Percentiles rank a stretch among this genome's conserved stretches.
Conservation (phyloP, 30 jellyfish, hydroid and myxozoan genomes). For the Aurelia aurita complex sp. Pacific region DNA sequence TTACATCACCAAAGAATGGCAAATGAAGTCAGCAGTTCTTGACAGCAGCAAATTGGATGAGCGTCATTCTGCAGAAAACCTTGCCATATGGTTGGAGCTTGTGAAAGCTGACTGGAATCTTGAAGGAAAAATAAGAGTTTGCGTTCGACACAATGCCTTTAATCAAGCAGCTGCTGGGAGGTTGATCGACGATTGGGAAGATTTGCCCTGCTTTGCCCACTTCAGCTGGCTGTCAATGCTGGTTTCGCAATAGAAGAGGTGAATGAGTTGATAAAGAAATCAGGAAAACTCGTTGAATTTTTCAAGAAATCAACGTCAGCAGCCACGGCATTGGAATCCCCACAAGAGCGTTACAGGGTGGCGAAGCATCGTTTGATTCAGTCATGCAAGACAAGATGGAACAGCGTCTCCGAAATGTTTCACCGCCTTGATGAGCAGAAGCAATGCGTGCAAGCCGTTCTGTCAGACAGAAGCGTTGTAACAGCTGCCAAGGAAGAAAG, state of each 20-base stretch:
- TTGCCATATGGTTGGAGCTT: slow-evolving; percentile 26
- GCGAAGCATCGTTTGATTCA: slow-evolving; percentile 47
- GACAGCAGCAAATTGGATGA: slow-evolving; percentile 53
- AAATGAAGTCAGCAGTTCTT: slow-evolving; percentile 35
- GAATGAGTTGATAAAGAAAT: neutral
- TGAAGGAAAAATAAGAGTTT: slow-evolving; percentile 42
- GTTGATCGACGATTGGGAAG: slow-evolving; percentile 37
- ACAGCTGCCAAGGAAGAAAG: slow-evolving; percentile 18
- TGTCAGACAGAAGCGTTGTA: slow-evolving; percentile 23
- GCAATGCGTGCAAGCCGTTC: slow-evolving; percentile 39
- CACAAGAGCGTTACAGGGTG: slow-evolving; percentile 14
- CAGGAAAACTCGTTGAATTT: slow-evolving; percentile 26
- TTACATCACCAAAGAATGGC: slow-evolving; percentile 47
- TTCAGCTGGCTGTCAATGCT: slow-evolving; percentile 61
- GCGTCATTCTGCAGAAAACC: slow-evolving; percentile 47
- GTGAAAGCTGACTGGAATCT: slow-evolving; percentile 41
- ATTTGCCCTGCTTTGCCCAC: slow-evolving; percentile 55
- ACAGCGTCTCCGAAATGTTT: slow-evolving; percentile 58
- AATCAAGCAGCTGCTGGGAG: slow-evolving; percentile 62
- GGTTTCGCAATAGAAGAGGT: slow-evolving; percentile 49
- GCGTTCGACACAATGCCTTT: slow-evolving; percentile 56
- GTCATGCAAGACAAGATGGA: slow-evolving; percentile 59
- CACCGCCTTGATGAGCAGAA: slow-evolving; percentile 33
- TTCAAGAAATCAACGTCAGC: slow-evolving; percentile 27
- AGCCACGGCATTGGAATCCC: slow-evolving; percentile 39